Percentiles rank a stretch among this genome's conserved stretches.
phyloP scores from a whole-genome alignment of 2,797 vertebrate genomes.

The Pseudocheirus occidentalis region DNA sequence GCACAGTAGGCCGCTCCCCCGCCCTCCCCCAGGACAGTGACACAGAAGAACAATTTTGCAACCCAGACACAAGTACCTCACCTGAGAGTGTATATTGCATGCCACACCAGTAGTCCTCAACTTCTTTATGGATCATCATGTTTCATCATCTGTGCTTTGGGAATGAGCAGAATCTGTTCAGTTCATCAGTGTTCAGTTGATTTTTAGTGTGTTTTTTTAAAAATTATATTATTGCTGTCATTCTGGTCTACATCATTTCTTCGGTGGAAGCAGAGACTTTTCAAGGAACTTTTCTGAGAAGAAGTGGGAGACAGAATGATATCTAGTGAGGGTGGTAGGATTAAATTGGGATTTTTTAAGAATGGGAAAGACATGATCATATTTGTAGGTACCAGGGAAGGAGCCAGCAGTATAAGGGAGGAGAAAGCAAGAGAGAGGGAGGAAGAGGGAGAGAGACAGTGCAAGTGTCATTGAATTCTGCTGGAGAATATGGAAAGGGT shows the following conservation, averaged over 20 bases:
- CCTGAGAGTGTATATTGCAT: neutral
- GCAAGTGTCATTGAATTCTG: neutral
- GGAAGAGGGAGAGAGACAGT: neutral
- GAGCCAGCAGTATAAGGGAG: neutral
- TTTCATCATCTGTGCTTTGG: neutral
- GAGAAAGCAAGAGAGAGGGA: fast-evolving
- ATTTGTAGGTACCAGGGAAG: neutral
- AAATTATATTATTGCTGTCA: too few relatives aligned
- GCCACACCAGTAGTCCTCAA: neutral
- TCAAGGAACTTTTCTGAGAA: neutral
- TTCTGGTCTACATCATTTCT: too few relatives aligned
- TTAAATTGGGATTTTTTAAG: neutral
- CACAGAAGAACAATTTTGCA: neutral
- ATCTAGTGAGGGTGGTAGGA: neutral
- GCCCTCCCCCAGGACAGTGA: neutral
- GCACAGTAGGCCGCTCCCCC: neutral
- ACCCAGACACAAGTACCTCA: neutral
- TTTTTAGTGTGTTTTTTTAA: neutral
- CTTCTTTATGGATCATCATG: neutral
- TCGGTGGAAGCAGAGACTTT: neutral
- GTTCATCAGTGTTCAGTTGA: neutral
- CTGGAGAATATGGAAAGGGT: neutral
- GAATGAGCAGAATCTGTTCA: neutral
- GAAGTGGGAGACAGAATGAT: neutral
- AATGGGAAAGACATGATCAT: neutral